Base-by-base conservation (phyloP, 2,797 vertebrate species). In the Tarsius wallacei region DNA sequence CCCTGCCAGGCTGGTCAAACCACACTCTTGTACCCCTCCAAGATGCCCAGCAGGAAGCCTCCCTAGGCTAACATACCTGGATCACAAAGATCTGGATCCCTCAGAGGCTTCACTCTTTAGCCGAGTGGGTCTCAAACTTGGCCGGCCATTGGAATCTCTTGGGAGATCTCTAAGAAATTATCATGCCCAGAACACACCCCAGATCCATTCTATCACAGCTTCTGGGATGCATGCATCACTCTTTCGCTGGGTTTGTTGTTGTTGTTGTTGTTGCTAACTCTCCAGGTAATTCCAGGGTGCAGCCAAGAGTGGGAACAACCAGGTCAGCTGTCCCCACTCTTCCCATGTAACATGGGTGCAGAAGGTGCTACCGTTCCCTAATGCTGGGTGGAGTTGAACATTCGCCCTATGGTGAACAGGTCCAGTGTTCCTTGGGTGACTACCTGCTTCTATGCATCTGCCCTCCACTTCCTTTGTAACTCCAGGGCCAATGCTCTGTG, bases 321-420 rank as follows among this genome's bases (percentile, higher is more conserved):
- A 4, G 4, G 1, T 17, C 24, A 47, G 66, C 21, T 15, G 83
- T 36, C 26, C 80, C 33, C 0, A 0, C 0, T 0, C 42, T 31
- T 87, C 49, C 17, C 59, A 33, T 8, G 22, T 10, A 55, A 55
- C 31, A 16, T 1, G 42, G 26, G 31, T 22, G 70, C 61, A 57
- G 5, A 47, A 4, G 10, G 14, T 1, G 33, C 59, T 28, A 28
- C 6, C 13, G 17, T 16, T 84, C 74, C 36, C 59, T 7, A 5
- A 47, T 2, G n/a, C 83, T 0, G 21, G 85, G 6, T 1, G 59
- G 21, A 63, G 12, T 6, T 11, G 7, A 49, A 80, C 16, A 5
- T 11, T 59, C 49, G 42, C 85, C 78, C 55, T 6, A 28, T 19
- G 42, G 49, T 51, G 71, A 73, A 14, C 9, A 59, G 59, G 49